Evolutionary conservation across 2,797 vertebrate genomes (phyloP).

Genomic region (Chromobotia macracanthus): DNA sequence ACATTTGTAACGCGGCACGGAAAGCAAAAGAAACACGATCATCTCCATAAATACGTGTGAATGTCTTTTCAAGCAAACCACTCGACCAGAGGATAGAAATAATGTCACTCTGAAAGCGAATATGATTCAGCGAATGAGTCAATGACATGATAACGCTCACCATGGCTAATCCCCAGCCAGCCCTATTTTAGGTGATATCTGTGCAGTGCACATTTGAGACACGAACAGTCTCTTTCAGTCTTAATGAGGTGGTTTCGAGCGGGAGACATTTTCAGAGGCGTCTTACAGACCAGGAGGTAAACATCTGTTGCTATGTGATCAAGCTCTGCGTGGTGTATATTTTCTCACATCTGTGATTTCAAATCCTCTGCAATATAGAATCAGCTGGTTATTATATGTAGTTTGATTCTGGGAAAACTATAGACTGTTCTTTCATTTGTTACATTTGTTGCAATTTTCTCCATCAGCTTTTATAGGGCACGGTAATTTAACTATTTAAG

Average conservation of each 20-base stretch:
- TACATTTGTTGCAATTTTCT: conserved; percentile 13
- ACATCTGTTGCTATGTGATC: not conserved
- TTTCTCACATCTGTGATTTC: conserved; percentile 9
- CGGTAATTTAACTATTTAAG: not conserved
- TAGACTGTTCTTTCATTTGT: not conserved
- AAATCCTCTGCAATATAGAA: conserved; percentile 6
- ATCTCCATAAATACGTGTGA: not conserved
- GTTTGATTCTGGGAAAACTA: not conserved
- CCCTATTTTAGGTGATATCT: not conserved
- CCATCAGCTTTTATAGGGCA: not conserved
- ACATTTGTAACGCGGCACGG: conserved; percentile 1
- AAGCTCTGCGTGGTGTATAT: not conserved
- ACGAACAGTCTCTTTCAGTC: not conserved
- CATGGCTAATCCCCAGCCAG: conserved; percentile 18
- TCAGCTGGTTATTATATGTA: not conserved
- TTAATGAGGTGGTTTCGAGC: not conserved
- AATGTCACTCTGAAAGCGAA: conserved; percentile 24
- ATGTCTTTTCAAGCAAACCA: conserved; percentile 29
- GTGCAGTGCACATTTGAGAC: not conserved
- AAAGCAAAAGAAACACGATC: not conserved
- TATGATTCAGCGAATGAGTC: conserved; percentile 42
- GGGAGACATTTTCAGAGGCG: not conserved
- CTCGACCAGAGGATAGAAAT: conserved; percentile 24
- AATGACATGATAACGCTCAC: conserved; percentile 30
- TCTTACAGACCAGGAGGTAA: not conserved